Evolutionary conservation across 2,888 invertebrate genomes (phyloP).

Genomic region (Agrochola circellaris): DNA sequence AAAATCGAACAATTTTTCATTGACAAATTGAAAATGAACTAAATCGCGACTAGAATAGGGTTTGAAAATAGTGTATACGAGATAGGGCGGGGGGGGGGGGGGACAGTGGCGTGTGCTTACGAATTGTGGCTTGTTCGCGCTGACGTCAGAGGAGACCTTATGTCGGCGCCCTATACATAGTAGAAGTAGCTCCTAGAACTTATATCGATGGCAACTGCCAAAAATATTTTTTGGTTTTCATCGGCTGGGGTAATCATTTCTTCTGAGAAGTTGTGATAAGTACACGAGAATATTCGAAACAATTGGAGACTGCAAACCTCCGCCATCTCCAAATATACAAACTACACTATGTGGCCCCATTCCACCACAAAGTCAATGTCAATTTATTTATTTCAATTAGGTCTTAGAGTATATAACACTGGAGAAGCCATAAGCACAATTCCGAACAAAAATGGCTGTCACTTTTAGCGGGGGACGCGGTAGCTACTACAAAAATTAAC

Average conservation of each 20-base stretch:
- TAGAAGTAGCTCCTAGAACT: neutral
- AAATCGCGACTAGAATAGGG: neutral
- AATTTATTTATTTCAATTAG: no score
- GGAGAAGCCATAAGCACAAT: no score
- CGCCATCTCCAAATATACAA: neutral
- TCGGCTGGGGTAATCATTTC: neutral
- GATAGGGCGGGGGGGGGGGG: neutral
- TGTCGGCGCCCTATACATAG: neutral
- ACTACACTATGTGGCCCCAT: no score
- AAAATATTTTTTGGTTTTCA: neutral
- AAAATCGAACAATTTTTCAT: neutral
- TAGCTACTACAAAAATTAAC: no score
- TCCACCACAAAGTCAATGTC: no score
- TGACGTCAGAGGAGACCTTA: neutral
- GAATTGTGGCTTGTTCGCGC: neutral
- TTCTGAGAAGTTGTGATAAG: neutral
- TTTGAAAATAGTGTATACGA: neutral
- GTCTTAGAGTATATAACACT: no score
- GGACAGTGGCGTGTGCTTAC: neutral
- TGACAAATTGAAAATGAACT: neutral
- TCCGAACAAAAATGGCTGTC: no score
- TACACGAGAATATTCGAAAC: neutral
- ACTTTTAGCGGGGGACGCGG: no score
- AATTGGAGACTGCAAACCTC: no score
- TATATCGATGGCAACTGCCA: neutral